These are phyloP conservation scores for Pseudomyrmex gracilis DNA, from an alignment of 1,140 invertebrate species.

Conservation along the genomic window DNA sequence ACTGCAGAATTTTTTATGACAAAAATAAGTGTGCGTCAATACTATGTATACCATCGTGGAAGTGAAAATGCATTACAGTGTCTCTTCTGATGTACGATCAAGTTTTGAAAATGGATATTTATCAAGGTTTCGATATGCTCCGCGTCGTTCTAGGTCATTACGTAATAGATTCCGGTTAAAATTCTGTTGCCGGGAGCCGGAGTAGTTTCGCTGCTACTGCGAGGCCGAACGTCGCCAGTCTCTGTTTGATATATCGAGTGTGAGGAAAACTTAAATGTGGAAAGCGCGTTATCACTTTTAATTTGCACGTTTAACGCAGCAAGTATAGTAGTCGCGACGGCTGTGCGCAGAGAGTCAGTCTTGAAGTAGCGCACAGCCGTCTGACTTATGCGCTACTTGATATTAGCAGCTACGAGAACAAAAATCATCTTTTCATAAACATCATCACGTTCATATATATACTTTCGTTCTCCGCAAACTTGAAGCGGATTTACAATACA, in stretches of 20 bases:
- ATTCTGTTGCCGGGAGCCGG: not conserved
- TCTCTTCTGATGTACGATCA: not conserved
- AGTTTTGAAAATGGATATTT: conserved; percentile 4
- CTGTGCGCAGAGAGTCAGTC: not conserved
- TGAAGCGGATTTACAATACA: too few species aligned
- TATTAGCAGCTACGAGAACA: too few species aligned
- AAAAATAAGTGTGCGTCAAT: too few species aligned
- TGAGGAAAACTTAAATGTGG: not conserved
- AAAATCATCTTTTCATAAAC: too few species aligned
- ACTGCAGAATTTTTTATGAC: not conserved
- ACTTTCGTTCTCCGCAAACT: too few species aligned
- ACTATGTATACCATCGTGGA: too few species aligned
- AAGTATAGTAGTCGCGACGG: not conserved
- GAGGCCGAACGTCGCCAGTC: not conserved
- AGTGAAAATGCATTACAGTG: too few species aligned
- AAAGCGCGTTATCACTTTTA: not conserved
- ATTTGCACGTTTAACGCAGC: conserved; percentile 15
- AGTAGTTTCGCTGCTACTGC: not conserved
- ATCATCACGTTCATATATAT: too few species aligned
- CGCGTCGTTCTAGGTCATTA: conserved; percentile 19
- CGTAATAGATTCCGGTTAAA: not conserved
- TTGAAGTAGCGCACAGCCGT: too few species aligned
- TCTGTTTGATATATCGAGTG: not conserved
- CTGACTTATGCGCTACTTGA: too few species aligned
- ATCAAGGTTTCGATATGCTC: not conserved